Percentiles rank a stretch among this genome's conserved stretches.
Evolutionary conservation across 2,797 vertebrate genomes (phyloP).

Genomic region (Buphagus erythrorhynchus): DNA sequence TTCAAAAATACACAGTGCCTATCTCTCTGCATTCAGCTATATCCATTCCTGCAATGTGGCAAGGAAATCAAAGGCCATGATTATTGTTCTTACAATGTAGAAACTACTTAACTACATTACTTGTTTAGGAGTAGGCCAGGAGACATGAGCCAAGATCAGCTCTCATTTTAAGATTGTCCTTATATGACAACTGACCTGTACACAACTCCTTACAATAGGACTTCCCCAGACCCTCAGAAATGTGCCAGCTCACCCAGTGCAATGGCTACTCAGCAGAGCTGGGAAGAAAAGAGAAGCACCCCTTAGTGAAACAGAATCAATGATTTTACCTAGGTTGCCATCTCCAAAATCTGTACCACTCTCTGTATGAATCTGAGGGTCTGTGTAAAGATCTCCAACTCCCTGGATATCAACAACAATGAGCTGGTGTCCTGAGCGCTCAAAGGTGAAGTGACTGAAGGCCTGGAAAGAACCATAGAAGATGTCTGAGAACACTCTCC

Average conservation of each 20-base stretch:
- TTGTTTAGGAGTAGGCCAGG: neutral
- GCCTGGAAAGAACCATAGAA: slow-evolving; percentile 77
- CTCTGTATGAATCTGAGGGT: slow-evolving; percentile 97
- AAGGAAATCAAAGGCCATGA: neutral
- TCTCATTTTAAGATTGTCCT: neutral
- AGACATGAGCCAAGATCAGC: neutral
- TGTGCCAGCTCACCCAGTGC: neutral
- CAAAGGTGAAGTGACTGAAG: slow-evolving; percentile 97
- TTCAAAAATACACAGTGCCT: neutral
- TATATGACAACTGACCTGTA: neutral
- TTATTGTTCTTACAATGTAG: neutral
- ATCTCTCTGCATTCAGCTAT: neutral
- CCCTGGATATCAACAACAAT: slow-evolving; percentile 98
- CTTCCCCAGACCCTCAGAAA: neutral
- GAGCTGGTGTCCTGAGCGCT: slow-evolving; percentile 95
- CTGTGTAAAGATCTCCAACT: slow-evolving; percentile 97
- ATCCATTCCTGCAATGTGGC: neutral
- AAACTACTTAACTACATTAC: neutral
- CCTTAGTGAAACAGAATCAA: neutral
- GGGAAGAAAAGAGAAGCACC: neutral
- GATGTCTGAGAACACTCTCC: neutral
- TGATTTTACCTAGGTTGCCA: slow-evolving; percentile 90
- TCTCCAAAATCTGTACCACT: slow-evolving; percentile 94
- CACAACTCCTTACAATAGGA: neutral
- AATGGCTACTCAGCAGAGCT: neutral